phyloP scores from a whole-genome alignment of 2,888 invertebrate genomes.

The Philaethria dido region DNA sequence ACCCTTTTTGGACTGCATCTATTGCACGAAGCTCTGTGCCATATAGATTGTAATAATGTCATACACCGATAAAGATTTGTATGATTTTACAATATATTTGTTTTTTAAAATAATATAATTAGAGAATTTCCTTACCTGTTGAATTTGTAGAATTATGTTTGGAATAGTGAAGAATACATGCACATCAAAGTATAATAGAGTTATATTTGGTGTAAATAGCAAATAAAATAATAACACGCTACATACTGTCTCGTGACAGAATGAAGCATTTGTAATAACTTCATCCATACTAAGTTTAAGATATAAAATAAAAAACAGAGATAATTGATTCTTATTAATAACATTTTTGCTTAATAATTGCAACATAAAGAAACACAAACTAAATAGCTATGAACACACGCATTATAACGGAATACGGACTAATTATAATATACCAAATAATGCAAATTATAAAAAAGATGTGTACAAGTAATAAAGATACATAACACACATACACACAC shows the following conservation, averaged over 20 bases:
- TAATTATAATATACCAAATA: conserved; percentile 35
- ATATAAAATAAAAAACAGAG: conserved; percentile 1
- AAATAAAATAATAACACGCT: conserved; percentile 1
- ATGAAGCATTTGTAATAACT: neutral
- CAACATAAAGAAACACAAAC: conserved; percentile 15
- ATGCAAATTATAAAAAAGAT: conserved; percentile 38
- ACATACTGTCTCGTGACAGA: neutral
- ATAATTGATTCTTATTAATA: neutral
- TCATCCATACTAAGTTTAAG: neutral
- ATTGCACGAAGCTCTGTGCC: conserved; percentile 23
- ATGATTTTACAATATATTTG: neutral
- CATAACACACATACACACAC: too few relatives aligned
- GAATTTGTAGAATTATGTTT: neutral
- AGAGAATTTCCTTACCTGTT: conserved; percentile 18
- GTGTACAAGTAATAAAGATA: conserved; percentile 28
- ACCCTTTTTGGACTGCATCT: conserved; percentile 27
- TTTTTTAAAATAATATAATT: neutral
- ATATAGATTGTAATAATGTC: conserved; percentile 8
- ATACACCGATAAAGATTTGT: neutral
- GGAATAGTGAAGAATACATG: conserved; percentile 7
- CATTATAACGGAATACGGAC: conserved; percentile 42
- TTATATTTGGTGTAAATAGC: neutral
- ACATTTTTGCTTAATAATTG: neutral
- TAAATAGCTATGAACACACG: conserved; percentile 76
- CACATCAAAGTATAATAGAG: conserved; percentile 8